phyloP scores from a whole-genome alignment of 2,888 invertebrate genomes.

The Temnothorax ravouxi region DNA sequence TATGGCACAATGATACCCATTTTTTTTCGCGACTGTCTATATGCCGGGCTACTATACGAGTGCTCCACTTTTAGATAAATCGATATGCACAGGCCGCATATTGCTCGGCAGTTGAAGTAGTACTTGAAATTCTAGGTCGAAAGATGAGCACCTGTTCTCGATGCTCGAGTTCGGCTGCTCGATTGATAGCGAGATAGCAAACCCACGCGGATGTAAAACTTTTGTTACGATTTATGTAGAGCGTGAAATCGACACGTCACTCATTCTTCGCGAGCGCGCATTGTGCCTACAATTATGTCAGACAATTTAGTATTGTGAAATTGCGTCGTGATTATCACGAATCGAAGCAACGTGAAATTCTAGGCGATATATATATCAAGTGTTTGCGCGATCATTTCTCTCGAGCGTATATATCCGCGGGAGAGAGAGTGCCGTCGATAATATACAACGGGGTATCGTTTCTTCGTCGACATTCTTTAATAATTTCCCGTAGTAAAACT shows the following conservation, averaged over 20 bases:
- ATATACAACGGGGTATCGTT: constrained; percentile 12
- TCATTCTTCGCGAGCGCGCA: not conserved
- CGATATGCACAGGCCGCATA: constrained; percentile 65
- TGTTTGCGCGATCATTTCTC: not conserved
- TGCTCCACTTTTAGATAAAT: constrained; percentile 63
- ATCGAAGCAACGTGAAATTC: not conserved
- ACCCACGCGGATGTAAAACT: constrained; percentile 7
- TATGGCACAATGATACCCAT: not conserved
- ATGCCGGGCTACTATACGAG: not conserved
- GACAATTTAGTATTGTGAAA: not conserved
- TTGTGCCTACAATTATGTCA: not conserved
- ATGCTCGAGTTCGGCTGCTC: constrained; percentile 46
- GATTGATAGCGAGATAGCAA: constrained; percentile 38
- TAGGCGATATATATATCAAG: not conserved
- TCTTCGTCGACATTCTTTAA: not conserved
- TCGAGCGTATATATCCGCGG: not conserved
- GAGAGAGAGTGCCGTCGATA: not conserved
- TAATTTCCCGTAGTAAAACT: constrained; percentile 20
- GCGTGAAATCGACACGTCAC: constrained; percentile 57
- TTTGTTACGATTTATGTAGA: constrained; percentile 36
- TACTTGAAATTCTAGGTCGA: constrained; percentile 67
- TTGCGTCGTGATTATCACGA: not conserved
- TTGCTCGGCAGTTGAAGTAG: constrained; percentile 50
- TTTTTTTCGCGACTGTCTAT: constrained; percentile 39
- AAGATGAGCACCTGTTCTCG: constrained; percentile 50